Percentiles rank a stretch among this genome's conserved stretches.
Evolutionary conservation across 2,888 invertebrate species (phyloP).

Genomic region (Rhagonycha lutea): DNA sequence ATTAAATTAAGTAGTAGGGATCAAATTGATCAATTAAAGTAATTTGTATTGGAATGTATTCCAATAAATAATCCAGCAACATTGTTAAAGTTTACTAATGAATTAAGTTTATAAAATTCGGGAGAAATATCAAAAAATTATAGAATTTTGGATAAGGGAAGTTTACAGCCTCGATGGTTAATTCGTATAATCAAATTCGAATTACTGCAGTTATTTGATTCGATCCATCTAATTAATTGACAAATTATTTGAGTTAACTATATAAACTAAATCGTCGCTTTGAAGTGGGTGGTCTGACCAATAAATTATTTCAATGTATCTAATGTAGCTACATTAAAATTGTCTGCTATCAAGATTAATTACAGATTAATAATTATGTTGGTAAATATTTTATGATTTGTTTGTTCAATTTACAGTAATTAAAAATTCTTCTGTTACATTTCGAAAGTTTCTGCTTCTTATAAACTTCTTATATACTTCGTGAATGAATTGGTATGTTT

Average conservation of each 20-base stretch:
- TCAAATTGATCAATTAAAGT: neutral
- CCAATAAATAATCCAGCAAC: neutral
- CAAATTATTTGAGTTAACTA: neutral
- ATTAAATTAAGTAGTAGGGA: neutral
- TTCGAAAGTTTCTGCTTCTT: no score
- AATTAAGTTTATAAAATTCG: neutral
- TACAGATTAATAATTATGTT: neutral
- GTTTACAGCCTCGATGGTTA: neutral
- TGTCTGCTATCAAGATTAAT: neutral
- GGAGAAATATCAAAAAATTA: neutral
- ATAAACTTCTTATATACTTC: no score
- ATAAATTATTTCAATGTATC: neutral
- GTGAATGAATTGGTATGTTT: no score
- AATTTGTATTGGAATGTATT: neutral
- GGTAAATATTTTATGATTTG: neutral
- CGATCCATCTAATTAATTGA: neutral
- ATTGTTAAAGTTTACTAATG: neutral
- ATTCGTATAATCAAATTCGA: neutral
- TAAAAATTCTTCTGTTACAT: neutral
- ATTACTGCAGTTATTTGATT: neutral
- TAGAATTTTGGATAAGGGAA: neutral
- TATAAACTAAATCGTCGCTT: neutral
- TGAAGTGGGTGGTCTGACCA: neutral
- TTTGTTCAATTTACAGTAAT: neutral
- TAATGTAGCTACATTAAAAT: neutral